Evolutionary conservation across 2,888 invertebrate genomes (phyloP).

Genomic region (Tachina grossa): DNA sequence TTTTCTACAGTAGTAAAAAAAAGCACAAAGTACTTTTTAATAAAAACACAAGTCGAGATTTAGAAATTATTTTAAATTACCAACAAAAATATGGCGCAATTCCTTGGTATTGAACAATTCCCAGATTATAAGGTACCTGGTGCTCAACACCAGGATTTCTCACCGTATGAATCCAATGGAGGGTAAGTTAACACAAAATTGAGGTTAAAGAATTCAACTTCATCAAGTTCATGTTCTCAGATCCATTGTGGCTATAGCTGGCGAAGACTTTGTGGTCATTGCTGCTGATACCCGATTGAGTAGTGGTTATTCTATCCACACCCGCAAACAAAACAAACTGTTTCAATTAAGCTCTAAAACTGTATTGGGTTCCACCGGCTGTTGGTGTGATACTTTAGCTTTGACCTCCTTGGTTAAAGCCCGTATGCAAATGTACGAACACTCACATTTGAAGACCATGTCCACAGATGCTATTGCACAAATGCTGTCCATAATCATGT

Average conservation of each 20-base stretch:
- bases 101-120: constrained; percentile 77
- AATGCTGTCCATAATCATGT: constrained; percentile 97
- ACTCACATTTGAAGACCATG: constrained; percentile 97
- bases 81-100: constrained; percentile 73
- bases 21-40: constrained; percentile 9
- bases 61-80: neutral
- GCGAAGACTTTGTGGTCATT: constrained; percentile 96
- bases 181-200: constrained; percentile 84
- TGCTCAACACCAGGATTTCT: constrained; percentile 84
- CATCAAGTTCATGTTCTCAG: constrained; percentile 84
- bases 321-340: constrained; percentile 93
- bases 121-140: constrained; percentile 82
- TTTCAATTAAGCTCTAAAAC: constrained; percentile 92
- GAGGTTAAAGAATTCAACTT: constrained; percentile 42
- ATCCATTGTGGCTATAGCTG: constrained; percentile 97
- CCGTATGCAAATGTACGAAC: constrained; percentile 96
- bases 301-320: constrained; percentile 94
- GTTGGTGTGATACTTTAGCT: constrained; percentile 98
- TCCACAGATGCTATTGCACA: constrained; percentile 96
- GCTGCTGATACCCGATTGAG: constrained; percentile 97
- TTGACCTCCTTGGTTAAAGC: constrained; percentile 92
- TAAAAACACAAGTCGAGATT: constrained; percentile 21
- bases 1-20: constrained; percentile 41
- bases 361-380: constrained; percentile 96
- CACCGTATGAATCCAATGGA: constrained; percentile 90